Evolutionary conservation across 2,113 vertebrate genomes (phyloP).

Genomic region (Poecile atricapillus): DNA sequence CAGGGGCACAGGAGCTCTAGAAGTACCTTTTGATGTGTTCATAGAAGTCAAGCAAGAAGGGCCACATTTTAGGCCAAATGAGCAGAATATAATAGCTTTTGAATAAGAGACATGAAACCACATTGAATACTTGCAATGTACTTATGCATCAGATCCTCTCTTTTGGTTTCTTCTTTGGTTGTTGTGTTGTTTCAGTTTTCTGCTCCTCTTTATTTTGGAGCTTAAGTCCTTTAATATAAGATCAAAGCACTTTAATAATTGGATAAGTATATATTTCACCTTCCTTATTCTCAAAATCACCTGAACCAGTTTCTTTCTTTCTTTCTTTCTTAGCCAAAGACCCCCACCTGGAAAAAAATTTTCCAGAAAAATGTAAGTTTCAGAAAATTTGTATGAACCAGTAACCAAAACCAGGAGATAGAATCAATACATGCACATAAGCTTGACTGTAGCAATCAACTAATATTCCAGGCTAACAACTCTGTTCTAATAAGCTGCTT

Average conservation of each 20-base stretch:
- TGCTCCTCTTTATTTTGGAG: slow-evolving; percentile 61
- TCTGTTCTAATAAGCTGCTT: not conserved
- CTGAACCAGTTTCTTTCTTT: slow-evolving; percentile 66
- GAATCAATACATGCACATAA: not conserved
- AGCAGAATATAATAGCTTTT: slow-evolving; percentile 36
- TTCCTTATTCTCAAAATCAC: slow-evolving; percentile 66
- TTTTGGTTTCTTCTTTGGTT: slow-evolving; percentile 53
- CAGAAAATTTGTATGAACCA: slow-evolving; percentile 63
- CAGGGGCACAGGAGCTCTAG: slow-evolving; percentile 4
- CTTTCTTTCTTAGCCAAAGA: slow-evolving; percentile 69
- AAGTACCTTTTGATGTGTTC: slow-evolving; percentile 39
- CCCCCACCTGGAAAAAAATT: slow-evolving; percentile 70
- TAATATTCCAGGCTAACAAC: slow-evolving; percentile 25
- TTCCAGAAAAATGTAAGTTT: slow-evolving; percentile 70
- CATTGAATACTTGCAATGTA: slow-evolving; percentile 54
- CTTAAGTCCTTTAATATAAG: slow-evolving; percentile 60
- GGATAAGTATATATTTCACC: slow-evolving; percentile 68
- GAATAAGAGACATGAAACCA: slow-evolving; percentile 28
- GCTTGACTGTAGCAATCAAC: not conserved
- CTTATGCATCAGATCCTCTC: slow-evolving; percentile 56
- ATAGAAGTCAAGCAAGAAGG: slow-evolving; percentile 30
- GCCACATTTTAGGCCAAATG: slow-evolving; percentile 28
- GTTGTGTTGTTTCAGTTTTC: slow-evolving; percentile 59
- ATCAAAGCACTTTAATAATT: slow-evolving; percentile 62
- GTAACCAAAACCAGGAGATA: slow-evolving; percentile 49